phyloP scores from a whole-genome alignment of 2,797 vertebrate species.

The Trematomus bernacchii region DNA sequence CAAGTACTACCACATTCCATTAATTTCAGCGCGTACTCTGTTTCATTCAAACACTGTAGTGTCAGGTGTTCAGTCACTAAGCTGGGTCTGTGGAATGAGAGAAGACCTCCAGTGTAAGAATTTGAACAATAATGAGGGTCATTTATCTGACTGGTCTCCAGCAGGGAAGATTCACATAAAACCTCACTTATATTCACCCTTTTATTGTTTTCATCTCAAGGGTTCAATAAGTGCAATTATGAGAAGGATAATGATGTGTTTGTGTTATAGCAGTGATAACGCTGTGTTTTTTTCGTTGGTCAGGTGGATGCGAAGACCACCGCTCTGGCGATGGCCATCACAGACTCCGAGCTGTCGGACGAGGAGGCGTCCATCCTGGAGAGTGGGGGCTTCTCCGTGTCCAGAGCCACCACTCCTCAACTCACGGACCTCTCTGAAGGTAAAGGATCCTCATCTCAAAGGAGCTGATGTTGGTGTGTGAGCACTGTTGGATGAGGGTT shows the following conservation, averaged over 20 bases:
- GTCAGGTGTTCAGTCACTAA: background rate
- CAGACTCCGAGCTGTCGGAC: constrained; percentile 97
- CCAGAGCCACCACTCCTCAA: constrained; percentile 96
- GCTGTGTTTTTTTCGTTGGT: background rate
- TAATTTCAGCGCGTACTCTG: background rate
- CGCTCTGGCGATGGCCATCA: constrained; percentile 97
- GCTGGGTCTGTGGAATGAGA: background rate
- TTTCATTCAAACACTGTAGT: background rate
- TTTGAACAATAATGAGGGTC: too few relatives aligned
- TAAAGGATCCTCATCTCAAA: constrained; percentile 61
- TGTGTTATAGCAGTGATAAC: background rate
- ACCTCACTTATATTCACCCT: too few relatives aligned
- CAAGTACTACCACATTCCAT: constrained; percentile 32
- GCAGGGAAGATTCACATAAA: background rate
- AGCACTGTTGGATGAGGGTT: too few relatives aligned
- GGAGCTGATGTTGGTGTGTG: background rate
- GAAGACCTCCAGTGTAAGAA: too few relatives aligned
- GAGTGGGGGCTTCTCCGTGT: constrained; percentile 97
- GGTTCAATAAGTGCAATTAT: background rate
- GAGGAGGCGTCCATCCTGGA: constrained; percentile 98
- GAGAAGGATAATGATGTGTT: background rate
- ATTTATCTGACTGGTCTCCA: too few relatives aligned
- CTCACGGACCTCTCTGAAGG: constrained; percentile 96
- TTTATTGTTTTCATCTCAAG: background rate
- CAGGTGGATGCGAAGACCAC: constrained; percentile 98